Percentiles rank a stretch among this genome's conserved stretches.
These are phyloP conservation scores for Micrastur ruficollis DNA, from an alignment of 2,797 vertebrate species.

Conservation along the genomic window DNA sequence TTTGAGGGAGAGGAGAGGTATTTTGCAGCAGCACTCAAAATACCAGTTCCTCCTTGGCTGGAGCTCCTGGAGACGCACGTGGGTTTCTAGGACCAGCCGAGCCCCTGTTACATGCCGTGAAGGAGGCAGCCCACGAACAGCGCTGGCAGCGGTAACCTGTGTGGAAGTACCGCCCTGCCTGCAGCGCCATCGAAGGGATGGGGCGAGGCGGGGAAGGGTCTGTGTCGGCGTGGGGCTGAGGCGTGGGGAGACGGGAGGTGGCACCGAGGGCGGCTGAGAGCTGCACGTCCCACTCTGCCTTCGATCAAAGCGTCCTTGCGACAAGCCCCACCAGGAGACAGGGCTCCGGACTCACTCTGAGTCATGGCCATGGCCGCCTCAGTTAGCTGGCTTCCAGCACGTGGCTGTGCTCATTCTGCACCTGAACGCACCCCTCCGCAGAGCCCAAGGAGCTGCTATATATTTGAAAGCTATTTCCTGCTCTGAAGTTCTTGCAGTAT, in stretches of 20 bases:
- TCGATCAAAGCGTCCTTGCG: neutral
- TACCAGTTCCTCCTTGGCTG: neutral
- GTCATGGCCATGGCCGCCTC: neutral
- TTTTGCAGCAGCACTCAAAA: neutral
- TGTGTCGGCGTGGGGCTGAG: neutral
- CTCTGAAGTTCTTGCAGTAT: neutral
- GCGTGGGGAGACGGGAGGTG: neutral
- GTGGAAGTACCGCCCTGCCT: neutral
- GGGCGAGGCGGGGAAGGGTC: neutral
- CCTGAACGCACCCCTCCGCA: neutral
- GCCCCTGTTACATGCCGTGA: neutral
- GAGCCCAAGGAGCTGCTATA: neutral
- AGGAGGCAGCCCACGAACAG: neutral
- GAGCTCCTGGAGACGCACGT: neutral
- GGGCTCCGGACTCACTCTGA: neutral
- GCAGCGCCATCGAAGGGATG: neutral
- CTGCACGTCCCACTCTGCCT: neutral
- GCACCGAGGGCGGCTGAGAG: neutral
- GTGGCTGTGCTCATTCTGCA: neutral
- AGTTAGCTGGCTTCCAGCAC: neutral
- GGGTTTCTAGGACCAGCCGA: neutral
- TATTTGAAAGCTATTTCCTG: neutral
- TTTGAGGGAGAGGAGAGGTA: neutral
- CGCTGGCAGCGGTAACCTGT: neutral
- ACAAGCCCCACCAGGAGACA: neutral